Conservation (phyloP, 1,140 invertebrate species). For the Drosophila fuyamai region DNA sequence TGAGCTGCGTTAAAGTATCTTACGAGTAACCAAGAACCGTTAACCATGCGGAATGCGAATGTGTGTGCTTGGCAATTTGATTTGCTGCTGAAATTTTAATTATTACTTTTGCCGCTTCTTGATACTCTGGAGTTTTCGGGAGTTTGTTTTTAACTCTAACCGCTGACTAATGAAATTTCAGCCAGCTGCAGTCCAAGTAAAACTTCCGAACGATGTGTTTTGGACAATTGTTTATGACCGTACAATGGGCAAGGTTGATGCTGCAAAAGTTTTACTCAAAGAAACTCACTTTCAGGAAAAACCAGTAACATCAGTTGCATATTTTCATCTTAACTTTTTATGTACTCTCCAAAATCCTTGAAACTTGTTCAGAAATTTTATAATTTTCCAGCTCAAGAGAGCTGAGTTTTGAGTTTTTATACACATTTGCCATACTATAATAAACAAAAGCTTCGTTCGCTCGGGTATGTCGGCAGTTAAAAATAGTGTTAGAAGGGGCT, state of each 20-base stretch:
- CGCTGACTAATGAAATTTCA: constrained; percentile 64
- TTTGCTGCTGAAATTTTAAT: constrained; percentile 63
- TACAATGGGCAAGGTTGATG: neutral
- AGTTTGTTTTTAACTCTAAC: constrained; percentile 12
- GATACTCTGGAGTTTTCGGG: constrained; percentile 11
- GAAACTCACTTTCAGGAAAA: constrained; percentile 2
- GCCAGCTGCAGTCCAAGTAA: constrained; percentile 12
- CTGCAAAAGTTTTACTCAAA: neutral
- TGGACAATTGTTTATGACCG: constrained; percentile 5
- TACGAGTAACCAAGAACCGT: constrained; percentile 41
- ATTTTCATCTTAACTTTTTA: neutral
- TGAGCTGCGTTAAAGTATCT: constrained; percentile 63
- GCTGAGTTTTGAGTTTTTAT: neutral
- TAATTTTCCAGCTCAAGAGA: neutral
- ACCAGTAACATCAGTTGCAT: neutral
- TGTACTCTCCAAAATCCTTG: neutral
- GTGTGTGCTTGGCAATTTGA: constrained; percentile 47
- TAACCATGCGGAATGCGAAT: constrained; percentile 14
- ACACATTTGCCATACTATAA: no score
- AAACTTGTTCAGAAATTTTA: neutral
- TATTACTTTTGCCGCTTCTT: constrained; percentile 42
- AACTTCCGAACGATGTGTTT: constrained; percentile 12
- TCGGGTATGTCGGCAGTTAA: no score
- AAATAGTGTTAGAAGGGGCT: no score
- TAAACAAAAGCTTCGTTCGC: no score